phyloP scores from a whole-genome alignment of 1,140 invertebrate species.

The Drosophila parvula region DNA sequence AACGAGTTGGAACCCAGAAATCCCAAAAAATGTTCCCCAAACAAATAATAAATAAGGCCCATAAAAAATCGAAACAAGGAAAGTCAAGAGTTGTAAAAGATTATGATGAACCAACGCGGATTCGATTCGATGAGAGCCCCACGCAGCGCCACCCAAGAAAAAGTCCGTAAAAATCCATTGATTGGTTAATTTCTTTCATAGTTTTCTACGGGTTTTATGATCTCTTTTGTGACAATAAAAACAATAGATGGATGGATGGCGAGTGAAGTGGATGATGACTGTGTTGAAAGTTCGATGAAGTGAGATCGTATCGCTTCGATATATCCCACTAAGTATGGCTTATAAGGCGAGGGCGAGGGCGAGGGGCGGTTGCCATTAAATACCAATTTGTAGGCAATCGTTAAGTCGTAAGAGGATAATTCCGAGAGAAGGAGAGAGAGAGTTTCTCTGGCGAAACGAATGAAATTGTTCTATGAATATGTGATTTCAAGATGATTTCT shows the following conservation, averaged over 20 bases:
- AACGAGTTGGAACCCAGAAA: slow-evolving; percentile 28
- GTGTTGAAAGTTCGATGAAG: slow-evolving; percentile 77
- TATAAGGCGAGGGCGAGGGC: slow-evolving; percentile 1
- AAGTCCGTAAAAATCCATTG: slow-evolving; percentile 54
- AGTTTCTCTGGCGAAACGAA: slow-evolving; percentile 5
- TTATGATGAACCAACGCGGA: slow-evolving; percentile 41
- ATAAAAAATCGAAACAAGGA: slow-evolving; percentile 42
- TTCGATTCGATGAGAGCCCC: slow-evolving; percentile 43
- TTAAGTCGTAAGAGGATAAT: slow-evolving; percentile 49
- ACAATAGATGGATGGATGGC: slow-evolving; percentile 61
- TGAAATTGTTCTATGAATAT: slow-evolving; percentile 48
- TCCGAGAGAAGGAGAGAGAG: not conserved
- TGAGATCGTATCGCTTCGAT: slow-evolving; percentile 62
- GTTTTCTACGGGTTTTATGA: slow-evolving; percentile 60
- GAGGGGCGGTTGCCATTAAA: slow-evolving; percentile 53
- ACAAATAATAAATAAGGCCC: slow-evolving; percentile 36
- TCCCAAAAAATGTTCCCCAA: not conserved
- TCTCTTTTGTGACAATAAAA: slow-evolving; percentile 66
- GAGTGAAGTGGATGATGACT: slow-evolving; percentile 46
- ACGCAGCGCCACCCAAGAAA: slow-evolving; percentile 69
- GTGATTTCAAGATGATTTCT: slow-evolving; percentile 34
- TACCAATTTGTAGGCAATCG: slow-evolving; percentile 66
- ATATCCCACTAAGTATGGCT: slow-evolving; percentile 34
- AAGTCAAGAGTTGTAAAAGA: slow-evolving; percentile 58
- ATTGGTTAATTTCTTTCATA: slow-evolving; percentile 76